Percentiles rank a stretch among this genome's conserved stretches.
Conservation (phyloP, 2,113 vertebrate genomes). For the Anser brachyrhynchus region DNA sequence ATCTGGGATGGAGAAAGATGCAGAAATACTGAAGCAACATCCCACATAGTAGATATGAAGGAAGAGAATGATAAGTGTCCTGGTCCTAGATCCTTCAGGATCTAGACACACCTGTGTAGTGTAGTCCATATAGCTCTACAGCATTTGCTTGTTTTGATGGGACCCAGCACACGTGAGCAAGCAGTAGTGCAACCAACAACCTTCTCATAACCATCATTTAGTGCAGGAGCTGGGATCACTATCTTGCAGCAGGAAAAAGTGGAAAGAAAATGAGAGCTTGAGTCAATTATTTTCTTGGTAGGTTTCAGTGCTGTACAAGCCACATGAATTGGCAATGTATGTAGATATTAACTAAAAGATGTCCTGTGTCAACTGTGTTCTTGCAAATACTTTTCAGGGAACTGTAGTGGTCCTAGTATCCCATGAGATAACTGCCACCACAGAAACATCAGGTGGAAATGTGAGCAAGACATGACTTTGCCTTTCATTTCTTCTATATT, state of each 20-base stretch:
- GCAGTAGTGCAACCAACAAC: background rate
- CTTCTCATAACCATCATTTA: background rate
- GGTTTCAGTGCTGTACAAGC: background rate
- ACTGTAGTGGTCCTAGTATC: background rate
- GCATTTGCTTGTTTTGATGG: background rate
- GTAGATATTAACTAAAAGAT: rapidly evolving
- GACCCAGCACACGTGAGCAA: background rate
- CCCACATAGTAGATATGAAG: background rate
- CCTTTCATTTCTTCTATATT: background rate
- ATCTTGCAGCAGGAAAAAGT: background rate
- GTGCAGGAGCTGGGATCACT: background rate
- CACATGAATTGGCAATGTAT: rapidly evolving
- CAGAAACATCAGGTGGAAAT: background rate
- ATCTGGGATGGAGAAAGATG: background rate
- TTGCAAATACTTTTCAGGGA: background rate
- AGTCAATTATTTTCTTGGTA: background rate
- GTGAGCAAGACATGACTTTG: background rate
- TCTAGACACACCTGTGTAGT: background rate
- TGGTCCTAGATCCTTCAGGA: background rate
- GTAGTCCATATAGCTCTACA: no score
- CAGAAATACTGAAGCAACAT: background rate
- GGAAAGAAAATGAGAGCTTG: background rate
- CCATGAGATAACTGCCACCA: background rate
- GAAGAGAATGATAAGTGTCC: background rate
- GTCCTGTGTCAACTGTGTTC: background rate